Evolutionary conservation across 2,113 vertebrate species (phyloP).

Genomic region (Callocephalon fimbriatum): DNA sequence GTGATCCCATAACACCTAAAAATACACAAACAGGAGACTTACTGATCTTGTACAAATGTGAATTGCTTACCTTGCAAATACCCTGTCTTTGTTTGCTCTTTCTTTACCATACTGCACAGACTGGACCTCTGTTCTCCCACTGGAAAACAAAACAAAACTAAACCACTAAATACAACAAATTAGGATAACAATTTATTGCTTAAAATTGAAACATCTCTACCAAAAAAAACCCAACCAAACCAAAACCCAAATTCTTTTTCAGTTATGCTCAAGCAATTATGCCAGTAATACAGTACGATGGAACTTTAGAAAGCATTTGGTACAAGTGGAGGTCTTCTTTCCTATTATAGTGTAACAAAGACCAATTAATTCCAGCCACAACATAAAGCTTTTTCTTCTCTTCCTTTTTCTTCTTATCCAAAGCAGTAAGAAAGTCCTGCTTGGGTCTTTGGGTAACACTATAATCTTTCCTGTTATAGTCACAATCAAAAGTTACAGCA

Average conservation of each 20-base stretch:
- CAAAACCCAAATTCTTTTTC: neutral
- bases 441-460: neutral
- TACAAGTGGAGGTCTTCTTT: neutral
- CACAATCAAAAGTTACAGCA: neutral
- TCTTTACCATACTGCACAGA: constrained; percentile 99
- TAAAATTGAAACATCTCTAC: neutral
- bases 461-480: neutral
- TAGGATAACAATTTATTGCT: neutral
- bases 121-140: constrained; percentile 96
- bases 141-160: constrained; percentile 74
- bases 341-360: neutral
- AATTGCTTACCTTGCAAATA: constrained; percentile 92
- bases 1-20: neutral
- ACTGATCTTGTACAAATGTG: neutral
- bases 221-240: neutral
- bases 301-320: neutral
- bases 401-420: neutral
- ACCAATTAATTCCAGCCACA: neutral
- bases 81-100: constrained; percentile 94
- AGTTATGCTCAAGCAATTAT: neutral
- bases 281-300: neutral
- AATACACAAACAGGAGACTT: neutral
- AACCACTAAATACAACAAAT: neutral
- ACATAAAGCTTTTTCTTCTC: neutral
- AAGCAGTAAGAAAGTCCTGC: neutral